Evolutionary conservation across 2,797 vertebrate species (phyloP).

Genomic region (Leptoclinus maculatus): DNA sequence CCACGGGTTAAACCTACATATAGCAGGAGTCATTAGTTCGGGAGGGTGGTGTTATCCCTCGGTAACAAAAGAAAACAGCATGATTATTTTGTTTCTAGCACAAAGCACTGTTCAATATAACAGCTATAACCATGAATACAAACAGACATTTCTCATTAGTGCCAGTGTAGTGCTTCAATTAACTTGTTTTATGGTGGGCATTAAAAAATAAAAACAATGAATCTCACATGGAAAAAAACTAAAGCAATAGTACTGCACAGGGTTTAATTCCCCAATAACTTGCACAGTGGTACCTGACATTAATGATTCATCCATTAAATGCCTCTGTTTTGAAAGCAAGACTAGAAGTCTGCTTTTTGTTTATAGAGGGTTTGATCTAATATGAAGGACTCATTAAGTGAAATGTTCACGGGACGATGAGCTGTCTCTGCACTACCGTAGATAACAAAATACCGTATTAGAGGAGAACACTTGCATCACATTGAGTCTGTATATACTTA

Average conservation of each 20-base stretch:
- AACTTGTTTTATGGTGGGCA: slow-evolving; percentile 19
- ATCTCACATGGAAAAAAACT: neutral
- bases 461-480: neutral
- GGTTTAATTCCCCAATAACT: slow-evolving; percentile 6
- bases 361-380: neutral
- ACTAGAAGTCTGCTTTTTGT: neutral
- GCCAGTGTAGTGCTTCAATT: slow-evolving; percentile 1
- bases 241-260: slow-evolving; percentile 8
- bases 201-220: slow-evolving; percentile 17
- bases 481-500: slow-evolving; percentile 34
- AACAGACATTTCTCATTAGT: slow-evolving; percentile 14
- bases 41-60: neutral
- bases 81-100: slow-evolving; percentile 24
- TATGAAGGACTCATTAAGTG: neutral
- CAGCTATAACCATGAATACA: slow-evolving; percentile 19
- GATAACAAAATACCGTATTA: neutral
- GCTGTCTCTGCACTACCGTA: neutral
- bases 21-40: neutral
- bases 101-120: slow-evolving; percentile 7
- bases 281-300: neutral
- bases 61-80: neutral
- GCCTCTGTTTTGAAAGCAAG: neutral
- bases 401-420: neutral
- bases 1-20: neutral
- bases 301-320: slow-evolving; percentile 8